A percentile compares a stretch with the other conserved stretches of the same genome.
phyloP scores from a whole-genome alignment of 2,888 invertebrate species.

The Dioctria linearis region DNA sequence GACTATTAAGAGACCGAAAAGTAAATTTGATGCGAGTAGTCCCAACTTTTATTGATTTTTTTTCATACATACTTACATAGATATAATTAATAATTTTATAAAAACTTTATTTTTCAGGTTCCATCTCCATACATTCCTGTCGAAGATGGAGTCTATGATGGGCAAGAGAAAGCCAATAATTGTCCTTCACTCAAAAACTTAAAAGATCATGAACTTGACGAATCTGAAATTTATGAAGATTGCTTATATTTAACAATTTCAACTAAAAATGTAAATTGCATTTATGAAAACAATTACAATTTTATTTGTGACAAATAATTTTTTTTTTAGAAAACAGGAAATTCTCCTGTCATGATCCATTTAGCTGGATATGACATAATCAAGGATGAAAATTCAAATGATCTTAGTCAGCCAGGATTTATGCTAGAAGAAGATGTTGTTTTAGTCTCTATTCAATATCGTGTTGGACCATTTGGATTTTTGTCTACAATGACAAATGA shows the following conservation, averaged over 20 bases:
- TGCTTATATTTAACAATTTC: conserved; percentile 4
- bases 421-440: conserved; percentile 71
- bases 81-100: neutral
- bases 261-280: conserved; percentile 3
- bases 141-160: conserved; percentile 13
- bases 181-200: conserved; percentile 9
- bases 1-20: too few relatives aligned
- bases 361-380: conserved; percentile 46
- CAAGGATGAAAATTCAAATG: too few relatives aligned
- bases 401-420: too few relatives aligned
- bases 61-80: too few relatives aligned
- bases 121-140: conserved; percentile 22
- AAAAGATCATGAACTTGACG: neutral
- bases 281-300: neutral
- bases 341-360: conserved; percentile 52
- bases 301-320: neutral
- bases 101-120: neutral
- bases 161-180: neutral
- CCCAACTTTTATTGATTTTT: too few relatives aligned
- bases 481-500: conserved; percentile 69
- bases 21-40: too few relatives aligned
- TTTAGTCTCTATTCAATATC: conserved; percentile 72
- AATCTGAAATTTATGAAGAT: neutral
- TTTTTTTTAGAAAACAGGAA: conserved; percentile 36
- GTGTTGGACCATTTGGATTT: conserved; percentile 72